Conservation (phyloP, 2,888 invertebrate species). For the Drosophila maculinotata region DNA sequence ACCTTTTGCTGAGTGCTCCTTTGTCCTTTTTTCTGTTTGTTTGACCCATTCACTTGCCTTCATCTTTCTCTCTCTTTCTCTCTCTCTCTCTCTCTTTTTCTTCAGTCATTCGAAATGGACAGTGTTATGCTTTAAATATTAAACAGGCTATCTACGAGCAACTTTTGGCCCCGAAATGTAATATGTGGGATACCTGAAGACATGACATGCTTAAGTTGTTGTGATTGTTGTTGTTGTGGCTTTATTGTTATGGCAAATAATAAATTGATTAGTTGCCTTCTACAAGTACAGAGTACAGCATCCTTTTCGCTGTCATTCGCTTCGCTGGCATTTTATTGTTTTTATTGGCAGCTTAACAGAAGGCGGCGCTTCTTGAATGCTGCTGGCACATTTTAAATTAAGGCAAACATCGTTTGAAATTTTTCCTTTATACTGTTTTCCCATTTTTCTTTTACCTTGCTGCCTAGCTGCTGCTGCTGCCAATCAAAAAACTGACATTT, state of each 20-base stretch:
- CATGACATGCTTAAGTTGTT: constrained; percentile 30
- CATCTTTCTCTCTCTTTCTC: not conserved
- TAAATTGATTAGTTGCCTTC: constrained; percentile 71
- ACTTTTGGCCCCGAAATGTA: constrained; percentile 29
- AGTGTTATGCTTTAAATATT: constrained; percentile 62
- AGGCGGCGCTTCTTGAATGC: constrained; percentile 13
- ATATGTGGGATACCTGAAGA: constrained; percentile 34
- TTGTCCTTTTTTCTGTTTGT: constrained; percentile 5
- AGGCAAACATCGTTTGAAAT: constrained; percentile 36
- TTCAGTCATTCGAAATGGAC: constrained; percentile 22
- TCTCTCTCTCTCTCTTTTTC: not conserved
- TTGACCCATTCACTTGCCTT: constrained; percentile 15
- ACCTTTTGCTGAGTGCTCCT: constrained; percentile 30
- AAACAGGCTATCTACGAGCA: constrained; percentile 19
- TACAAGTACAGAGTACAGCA: not conserved
- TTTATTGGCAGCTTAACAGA: constrained; percentile 51
- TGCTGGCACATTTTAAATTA: constrained; percentile 49
- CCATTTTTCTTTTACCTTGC: not conserved
- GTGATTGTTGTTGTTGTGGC: constrained; percentile 34
- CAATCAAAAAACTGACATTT: constrained; percentile 28
- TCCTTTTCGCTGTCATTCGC: constrained; percentile 33
- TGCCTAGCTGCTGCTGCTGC: constrained; percentile 12
- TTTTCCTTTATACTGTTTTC: constrained; percentile 11
- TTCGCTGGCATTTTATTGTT: constrained; percentile 39
- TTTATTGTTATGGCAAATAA: constrained; percentile 72